phyloP scores from a whole-genome alignment of 2,797 vertebrate species.

The Pyrocephalus nanus region DNA sequence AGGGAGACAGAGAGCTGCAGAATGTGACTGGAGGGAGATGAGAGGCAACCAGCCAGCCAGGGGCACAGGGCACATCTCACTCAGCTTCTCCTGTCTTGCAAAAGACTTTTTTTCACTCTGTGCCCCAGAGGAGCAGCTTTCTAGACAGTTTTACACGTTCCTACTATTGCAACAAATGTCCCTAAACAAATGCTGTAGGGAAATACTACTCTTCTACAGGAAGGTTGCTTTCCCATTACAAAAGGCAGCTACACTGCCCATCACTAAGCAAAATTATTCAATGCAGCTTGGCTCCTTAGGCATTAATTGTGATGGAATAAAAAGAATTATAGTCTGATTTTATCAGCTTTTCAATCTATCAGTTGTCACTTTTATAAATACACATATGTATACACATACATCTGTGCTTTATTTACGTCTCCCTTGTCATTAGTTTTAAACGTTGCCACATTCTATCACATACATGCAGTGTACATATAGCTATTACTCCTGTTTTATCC shows the following conservation, averaged over 20 bases:
- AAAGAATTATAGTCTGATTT: neutral
- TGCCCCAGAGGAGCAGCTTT: neutral
- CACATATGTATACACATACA: neutral
- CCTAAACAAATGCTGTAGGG: neutral
- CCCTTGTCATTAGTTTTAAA: neutral
- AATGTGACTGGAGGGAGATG: neutral
- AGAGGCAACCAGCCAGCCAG: accelerated
- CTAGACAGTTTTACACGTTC: neutral
- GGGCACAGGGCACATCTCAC: neutral
- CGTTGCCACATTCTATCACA: neutral
- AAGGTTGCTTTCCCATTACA: neutral
- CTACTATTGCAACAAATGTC: neutral
- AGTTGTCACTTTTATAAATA: neutral
- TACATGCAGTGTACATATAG: neutral
- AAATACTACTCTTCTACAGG: neutral
- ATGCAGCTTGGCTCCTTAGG: neutral
- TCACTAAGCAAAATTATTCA: neutral
- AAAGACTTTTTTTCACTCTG: neutral
- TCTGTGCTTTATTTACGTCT: neutral
- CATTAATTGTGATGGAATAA: neutral
- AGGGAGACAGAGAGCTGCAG: neutral
- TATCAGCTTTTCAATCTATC: neutral
- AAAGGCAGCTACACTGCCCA: neutral
- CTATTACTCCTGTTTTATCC: neutral
- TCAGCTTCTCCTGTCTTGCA: neutral